These are phyloP conservation scores for Caerostris darwini DNA, from an alignment of 1,140 invertebrate species.

Conservation along the genomic window DNA sequence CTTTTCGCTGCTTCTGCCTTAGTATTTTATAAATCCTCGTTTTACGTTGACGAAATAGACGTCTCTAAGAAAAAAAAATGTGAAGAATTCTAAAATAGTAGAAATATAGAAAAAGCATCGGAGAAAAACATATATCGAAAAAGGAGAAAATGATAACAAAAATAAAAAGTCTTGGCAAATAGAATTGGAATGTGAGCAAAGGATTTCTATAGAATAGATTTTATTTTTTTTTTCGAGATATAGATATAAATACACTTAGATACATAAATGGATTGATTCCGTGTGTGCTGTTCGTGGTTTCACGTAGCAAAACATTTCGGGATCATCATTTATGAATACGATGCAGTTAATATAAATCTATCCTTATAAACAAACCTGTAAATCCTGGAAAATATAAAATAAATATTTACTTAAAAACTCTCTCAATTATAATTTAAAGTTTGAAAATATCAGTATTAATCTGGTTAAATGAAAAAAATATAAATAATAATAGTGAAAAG, in stretches of 20 bases:
- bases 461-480: too few species aligned
- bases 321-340: too few species aligned
- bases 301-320: too few species aligned
- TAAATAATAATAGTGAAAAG: too few species aligned
- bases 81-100: not conserved
- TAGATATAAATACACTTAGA: not conserved
- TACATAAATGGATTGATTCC: not conserved
- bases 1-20: slow-evolving; percentile 48
- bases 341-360: too few species aligned
- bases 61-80: not conserved
- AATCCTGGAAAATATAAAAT: too few species aligned
- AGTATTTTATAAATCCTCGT: slow-evolving; percentile 74
- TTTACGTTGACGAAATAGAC: slow-evolving; percentile 68
- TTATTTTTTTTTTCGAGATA: not conserved
- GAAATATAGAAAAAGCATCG: slow-evolving; percentile 28
- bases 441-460: too few species aligned
- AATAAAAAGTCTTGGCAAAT: slow-evolving; percentile 16
- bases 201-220: not conserved
- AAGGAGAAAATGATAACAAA: not conserved
- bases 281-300: not conserved
- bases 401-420: too few species aligned
- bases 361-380: too few species aligned
- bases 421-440: too few species aligned
- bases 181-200: slow-evolving; percentile 12
- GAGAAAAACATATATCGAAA: slow-evolving; percentile 2